phyloP scores from a whole-genome alignment of 2,797 vertebrate species.

The Echiichthys vipera region DNA sequence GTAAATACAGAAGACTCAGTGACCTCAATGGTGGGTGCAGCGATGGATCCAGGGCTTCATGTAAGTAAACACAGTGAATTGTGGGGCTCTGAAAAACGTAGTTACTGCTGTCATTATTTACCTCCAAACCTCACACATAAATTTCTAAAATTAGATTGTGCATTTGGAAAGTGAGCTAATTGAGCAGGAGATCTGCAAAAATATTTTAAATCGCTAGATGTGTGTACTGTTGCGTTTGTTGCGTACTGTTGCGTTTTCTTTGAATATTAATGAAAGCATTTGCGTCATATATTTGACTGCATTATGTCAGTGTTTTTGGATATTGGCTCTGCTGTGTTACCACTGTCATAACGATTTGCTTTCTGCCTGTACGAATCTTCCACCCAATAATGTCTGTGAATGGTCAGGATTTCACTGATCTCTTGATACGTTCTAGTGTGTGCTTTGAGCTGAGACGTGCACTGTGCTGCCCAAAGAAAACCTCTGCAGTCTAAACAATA shows the following conservation, averaged over 20 bases:
- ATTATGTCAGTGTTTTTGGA: conserved; percentile 11
- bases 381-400: conserved; percentile 3
- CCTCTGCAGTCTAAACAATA: conserved; percentile 61
- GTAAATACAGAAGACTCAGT: too few species aligned
- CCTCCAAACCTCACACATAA: conserved; percentile 15
- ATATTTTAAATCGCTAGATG: neutral
- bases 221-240: too few species aligned
- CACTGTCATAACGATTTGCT: conserved; percentile 20
- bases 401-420: conserved; percentile 15
- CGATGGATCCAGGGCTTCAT: conserved; percentile 62
- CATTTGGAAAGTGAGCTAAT: conserved; percentile 29
- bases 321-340: conserved; percentile 4
- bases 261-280: conserved; percentile 25
- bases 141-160: conserved; percentile 14
- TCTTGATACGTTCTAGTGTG: conserved; percentile 34
- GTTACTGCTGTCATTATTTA: conserved; percentile 32
- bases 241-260: conserved; percentile 3
- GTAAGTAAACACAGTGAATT: conserved; percentile 60
- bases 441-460: conserved; percentile 11
- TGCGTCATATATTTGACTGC: conserved; percentile 19
- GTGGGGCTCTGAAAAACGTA: conserved; percentile 34
- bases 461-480: conserved; percentile 41
- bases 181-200: conserved; percentile 16
- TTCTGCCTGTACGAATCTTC: conserved; percentile 28
- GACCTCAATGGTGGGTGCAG: too few species aligned